phyloP scores from a whole-genome alignment of 1,140 invertebrate species.

The Potamilus streckersoni region DNA sequence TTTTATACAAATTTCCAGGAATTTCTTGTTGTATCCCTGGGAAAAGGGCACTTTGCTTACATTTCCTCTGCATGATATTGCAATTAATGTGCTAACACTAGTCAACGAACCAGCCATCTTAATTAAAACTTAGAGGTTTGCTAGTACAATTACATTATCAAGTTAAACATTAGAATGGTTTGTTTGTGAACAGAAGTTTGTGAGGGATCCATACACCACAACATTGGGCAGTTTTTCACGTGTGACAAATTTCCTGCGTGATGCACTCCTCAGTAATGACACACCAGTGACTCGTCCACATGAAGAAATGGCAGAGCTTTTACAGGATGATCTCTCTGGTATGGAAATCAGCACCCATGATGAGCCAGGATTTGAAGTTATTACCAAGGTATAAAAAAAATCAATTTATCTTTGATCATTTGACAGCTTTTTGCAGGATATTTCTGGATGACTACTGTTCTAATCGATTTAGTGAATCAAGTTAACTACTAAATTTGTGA shows the following conservation, averaged over 20 bases:
- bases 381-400: constrained; percentile 58
- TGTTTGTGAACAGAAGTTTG: constrained; percentile 64
- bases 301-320: constrained; percentile 71
- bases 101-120: too few species aligned
- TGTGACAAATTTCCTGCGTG: constrained; percentile 76
- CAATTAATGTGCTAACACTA: too few species aligned
- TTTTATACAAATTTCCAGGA: too few species aligned
- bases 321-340: constrained; percentile 69
- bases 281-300: constrained; percentile 49
- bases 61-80: too few species aligned
- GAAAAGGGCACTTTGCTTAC: too few species aligned
- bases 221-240: constrained; percentile 86
- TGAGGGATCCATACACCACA: constrained; percentile 81
- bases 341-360: constrained; percentile 69
- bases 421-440: too few species aligned
- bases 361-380: constrained; percentile 68
- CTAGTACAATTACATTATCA: too few species aligned
- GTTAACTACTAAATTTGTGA: not conserved
- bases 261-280: constrained; percentile 59
- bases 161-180: constrained; percentile 69
- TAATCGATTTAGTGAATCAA: not conserved
- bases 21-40: too few species aligned
- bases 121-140: too few species aligned
- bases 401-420: not conserved
- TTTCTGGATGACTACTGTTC: not conserved